These are phyloP conservation scores for Cryptocephalus moraei DNA, from an alignment of 2,888 invertebrate genomes.

Conservation along the genomic window DNA sequence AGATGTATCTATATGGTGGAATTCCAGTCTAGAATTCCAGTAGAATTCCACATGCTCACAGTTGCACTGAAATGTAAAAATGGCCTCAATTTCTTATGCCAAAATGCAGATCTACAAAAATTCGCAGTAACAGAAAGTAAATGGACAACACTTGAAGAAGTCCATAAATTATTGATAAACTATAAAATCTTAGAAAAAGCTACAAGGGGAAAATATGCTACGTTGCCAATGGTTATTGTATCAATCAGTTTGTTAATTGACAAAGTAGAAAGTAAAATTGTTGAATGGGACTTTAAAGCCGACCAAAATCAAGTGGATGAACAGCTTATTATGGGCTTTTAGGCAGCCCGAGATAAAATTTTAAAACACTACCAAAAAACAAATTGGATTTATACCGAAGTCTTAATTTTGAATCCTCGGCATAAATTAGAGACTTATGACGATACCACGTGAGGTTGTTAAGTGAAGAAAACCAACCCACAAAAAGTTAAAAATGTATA, in stretches of 20 bases:
- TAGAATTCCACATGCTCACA: conserved; percentile 5
- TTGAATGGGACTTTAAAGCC: conserved; percentile 12
- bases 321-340: conserved; percentile 12
- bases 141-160: too few relatives aligned
- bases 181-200: conserved; percentile 7
- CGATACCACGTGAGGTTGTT: conserved; percentile 12
- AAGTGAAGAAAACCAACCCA: conserved; percentile 1
- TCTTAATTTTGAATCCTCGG: conserved; percentile 17
- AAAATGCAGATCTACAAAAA: too few relatives aligned
- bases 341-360: conserved; percentile 16
- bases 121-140: too few relatives aligned
- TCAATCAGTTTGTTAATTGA: too few relatives aligned
- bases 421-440: conserved; percentile 20
- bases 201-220: conserved; percentile 15
- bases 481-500: not conserved
- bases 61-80: not conserved
- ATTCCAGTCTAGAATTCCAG: conserved; percentile 2
- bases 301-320: conserved; percentile 13
- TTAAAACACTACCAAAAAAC: conserved; percentile 18
- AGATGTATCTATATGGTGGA: conserved; percentile 3
- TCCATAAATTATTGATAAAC: too few relatives aligned
- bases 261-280: too few relatives aligned
- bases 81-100: not conserved
- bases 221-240: too few relatives aligned
- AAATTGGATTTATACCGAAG: conserved; percentile 20